Percentiles rank a stretch among this genome's conserved stretches.
Evolutionary conservation across 2,888 invertebrate species (phyloP).

Genomic region (Subacronicta megacephala): DNA sequence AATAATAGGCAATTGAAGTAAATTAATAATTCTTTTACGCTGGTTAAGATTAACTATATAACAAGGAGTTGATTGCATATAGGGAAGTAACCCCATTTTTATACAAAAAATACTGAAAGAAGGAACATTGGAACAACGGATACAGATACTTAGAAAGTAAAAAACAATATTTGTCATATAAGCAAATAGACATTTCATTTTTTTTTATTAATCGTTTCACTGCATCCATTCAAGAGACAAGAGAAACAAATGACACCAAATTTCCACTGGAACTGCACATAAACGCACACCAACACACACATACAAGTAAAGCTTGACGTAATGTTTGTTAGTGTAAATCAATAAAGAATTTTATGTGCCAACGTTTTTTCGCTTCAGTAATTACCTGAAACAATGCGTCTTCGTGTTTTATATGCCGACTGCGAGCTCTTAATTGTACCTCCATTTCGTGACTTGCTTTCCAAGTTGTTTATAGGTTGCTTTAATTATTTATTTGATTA

Average conservation of each 20-base stretch:
- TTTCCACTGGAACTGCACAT: conserved; percentile 32
- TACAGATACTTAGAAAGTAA: not conserved
- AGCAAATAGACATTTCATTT: conserved; percentile 22
- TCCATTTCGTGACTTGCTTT: conserved; percentile 80
- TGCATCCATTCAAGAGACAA: conserved; percentile 38
- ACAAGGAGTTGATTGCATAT: too few species aligned
- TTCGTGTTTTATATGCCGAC: conserved; percentile 80
- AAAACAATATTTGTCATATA: conserved; percentile 8
- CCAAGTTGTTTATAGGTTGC: conserved; percentile 65
- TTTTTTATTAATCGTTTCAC: conserved; percentile 37
- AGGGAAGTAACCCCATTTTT: too few species aligned
- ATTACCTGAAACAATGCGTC: conserved; percentile 74
- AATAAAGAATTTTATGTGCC: conserved; percentile 66
- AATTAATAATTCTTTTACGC: not conserved
- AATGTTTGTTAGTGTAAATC: conserved; percentile 56
- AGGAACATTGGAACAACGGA: not conserved
- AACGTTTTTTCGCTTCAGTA: conserved; percentile 64
- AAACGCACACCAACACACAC: conserved; percentile 1
- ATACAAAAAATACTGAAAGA: not conserved
- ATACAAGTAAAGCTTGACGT: conserved; percentile 13
- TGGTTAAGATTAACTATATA: too few species aligned
- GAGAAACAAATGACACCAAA: conserved; percentile 43
- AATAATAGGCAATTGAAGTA: conserved; percentile 4
- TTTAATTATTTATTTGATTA: conserved; percentile 50
- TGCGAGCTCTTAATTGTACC: conserved; percentile 81